Base-by-base conservation (phyloP, 1,140 invertebrate species). In the Drosophila saltans region DNA sequence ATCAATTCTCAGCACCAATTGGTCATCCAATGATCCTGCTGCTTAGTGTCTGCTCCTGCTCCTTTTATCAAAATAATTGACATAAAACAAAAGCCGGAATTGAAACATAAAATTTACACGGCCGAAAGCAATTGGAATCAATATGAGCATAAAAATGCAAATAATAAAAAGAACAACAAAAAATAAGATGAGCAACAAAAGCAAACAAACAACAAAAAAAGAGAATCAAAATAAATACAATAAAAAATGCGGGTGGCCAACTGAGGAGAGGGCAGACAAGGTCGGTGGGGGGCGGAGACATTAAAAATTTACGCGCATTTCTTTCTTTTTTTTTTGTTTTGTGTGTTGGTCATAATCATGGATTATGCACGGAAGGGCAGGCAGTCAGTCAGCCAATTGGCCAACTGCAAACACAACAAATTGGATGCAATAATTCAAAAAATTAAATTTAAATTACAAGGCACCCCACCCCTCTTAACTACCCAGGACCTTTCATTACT, bases 221-320 rank as follows among this genome's bases (percentile, higher is more conserved):
- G 52, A 16, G n/a, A 43, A 48, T n/a, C 36, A 40, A 40, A 41
- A 39, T 21, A 59, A 40, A 21, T 21, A 10, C 30, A 10, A 33
- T 36, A 11, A 40, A 26, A 26, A 40, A 41, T 11, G 33, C n/a
- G 36, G 24, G 21, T 6, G 16, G 16, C 16, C 16, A 16, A 16
- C 16, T 16, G 16, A 16, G 16, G 16, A 16, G 16, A 16, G 16
- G 5, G 28, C n/a, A 7, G 36, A 8, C 1, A 24, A 10, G 9
- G 45, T 16, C 55, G 41, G 61, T 28, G 41, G 9, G 16, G 28
- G 28, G 16, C 3, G 41, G n/a, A 7, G n/a, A 82, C 66, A 71
- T 84, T 81, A 81, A 78, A 78, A 74, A 86, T 84, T 75, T 56
- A 86, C 72, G 66, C 65, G 60, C 61, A 65, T 76, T 81, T 78